Percentiles rank a stretch among this genome's conserved stretches.
Conservation (phyloP, 2,797 vertebrate genomes). For the Dendrocincla tyrannina region DNA sequence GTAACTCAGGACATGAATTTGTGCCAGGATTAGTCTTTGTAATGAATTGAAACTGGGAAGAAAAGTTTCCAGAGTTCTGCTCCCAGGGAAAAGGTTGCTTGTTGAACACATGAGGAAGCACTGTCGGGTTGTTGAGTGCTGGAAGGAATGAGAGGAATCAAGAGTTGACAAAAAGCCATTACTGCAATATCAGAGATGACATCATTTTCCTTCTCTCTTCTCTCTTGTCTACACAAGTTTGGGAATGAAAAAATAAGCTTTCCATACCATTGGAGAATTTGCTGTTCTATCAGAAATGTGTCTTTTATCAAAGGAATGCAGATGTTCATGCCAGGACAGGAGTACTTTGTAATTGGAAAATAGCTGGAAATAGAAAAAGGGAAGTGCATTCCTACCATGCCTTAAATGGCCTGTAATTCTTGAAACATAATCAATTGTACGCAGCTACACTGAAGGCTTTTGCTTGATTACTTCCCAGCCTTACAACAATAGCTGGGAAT, state of each 20-base stretch:
- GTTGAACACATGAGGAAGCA: not conserved
- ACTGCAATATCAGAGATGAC: not conserved
- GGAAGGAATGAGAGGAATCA: not conserved
- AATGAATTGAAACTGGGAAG: not conserved
- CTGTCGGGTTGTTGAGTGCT: not conserved
- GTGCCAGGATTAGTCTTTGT: not conserved
- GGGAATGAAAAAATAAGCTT: not conserved
- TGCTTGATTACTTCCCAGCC: not conserved
- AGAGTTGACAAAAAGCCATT: not conserved
- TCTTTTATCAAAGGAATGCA: not conserved
- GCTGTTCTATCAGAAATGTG: not conserved
- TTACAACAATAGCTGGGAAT: conserved; percentile 1
- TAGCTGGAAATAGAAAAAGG: not conserved
- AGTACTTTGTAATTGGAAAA: conserved; percentile 31
- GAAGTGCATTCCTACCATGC: not conserved
- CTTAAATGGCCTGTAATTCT: conserved; percentile 2
- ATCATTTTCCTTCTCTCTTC: not conserved
- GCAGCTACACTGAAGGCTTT: not conserved
- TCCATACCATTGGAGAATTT: not conserved
- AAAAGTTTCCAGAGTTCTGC: not conserved
- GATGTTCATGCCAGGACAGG: conserved; percentile 33
- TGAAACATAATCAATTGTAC: not conserved
- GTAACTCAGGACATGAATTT: not conserved
- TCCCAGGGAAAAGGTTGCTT: not conserved
- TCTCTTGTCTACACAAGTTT: not conserved